phyloP scores from a whole-genome alignment of 2,888 invertebrate genomes.

The Crocallis elinguaria region DNA sequence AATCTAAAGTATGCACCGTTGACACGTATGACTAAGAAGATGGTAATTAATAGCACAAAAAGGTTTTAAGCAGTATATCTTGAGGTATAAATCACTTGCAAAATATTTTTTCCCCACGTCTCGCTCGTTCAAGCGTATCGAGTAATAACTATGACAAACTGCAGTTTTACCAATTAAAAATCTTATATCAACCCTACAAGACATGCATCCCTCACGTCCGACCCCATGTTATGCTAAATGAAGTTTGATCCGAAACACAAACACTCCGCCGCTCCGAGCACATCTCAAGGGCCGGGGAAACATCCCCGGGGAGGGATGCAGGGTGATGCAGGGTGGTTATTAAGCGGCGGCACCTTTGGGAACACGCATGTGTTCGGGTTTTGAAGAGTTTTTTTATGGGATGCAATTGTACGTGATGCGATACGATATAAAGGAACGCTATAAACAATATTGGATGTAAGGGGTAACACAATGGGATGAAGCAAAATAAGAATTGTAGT shows the following conservation, averaged over 20 bases:
- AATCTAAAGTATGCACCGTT: no score
- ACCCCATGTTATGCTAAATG: constrained; percentile 31
- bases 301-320: constrained; percentile 6
- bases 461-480: no score
- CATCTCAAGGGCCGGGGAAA: constrained; percentile 7
- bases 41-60: no score
- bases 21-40: no score
- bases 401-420: constrained; percentile 20
- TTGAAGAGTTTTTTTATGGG: constrained; percentile 21
- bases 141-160: no score
- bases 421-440: constrained; percentile 9
- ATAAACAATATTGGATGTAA: constrained; percentile 9
- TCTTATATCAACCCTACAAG: background rate
- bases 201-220: constrained; percentile 1
- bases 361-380: constrained; percentile 35
- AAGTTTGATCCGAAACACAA: constrained; percentile 42
- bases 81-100: background rate
- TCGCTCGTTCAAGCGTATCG: no score
- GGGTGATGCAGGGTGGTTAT: constrained; percentile 29
- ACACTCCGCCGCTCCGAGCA: constrained; percentile 37
- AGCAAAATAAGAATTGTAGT: no score
- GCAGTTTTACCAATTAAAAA: background rate
- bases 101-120: no score
- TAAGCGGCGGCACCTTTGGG: constrained; percentile 31
- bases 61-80: no score